Conservation (phyloP, 2,797 vertebrate genomes). For the Crocidura indochinensis region DNA sequence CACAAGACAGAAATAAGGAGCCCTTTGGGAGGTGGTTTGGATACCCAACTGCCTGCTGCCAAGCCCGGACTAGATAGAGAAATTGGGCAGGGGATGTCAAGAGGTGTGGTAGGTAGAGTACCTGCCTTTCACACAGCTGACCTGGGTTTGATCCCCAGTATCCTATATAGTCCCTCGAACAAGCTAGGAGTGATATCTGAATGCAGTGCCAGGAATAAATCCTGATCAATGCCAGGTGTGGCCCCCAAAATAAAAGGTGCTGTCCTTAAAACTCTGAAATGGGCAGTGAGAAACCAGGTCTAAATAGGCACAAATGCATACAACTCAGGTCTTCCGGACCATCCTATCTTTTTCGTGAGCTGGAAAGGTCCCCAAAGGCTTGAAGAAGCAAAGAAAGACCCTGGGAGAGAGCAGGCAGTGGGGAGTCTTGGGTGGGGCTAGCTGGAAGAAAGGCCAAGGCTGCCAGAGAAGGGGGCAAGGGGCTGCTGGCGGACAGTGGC, state of each 20-base stretch:
- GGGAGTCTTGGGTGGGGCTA: no score
- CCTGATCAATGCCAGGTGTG: no score
- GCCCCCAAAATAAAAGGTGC: not conserved
- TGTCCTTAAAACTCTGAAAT: not conserved
- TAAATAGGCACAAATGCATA: no score
- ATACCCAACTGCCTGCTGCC: not conserved
- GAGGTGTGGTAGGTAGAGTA: no score
- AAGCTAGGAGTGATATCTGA: no score
- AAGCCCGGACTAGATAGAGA: not conserved
- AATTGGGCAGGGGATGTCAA: no score
- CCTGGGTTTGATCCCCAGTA: no score
- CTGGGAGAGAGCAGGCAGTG: not conserved
- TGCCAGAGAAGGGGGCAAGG: not conserved
- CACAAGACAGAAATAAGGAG: conserved; percentile 32
- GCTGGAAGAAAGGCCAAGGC: conserved; percentile 41
- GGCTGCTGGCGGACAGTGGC: not conserved
- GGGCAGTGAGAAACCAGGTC: not conserved
- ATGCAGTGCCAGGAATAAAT: no score
- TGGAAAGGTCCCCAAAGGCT: not conserved
- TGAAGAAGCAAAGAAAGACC: not conserved
- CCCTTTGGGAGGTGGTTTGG: conserved; percentile 11
- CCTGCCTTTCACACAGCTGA: no score
- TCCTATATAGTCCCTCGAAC: no score
- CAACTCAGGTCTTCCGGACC: no score
- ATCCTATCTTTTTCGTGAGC: no score